Conservation (phyloP, 2,888 invertebrate genomes). For the Cerastis rubricosa region DNA sequence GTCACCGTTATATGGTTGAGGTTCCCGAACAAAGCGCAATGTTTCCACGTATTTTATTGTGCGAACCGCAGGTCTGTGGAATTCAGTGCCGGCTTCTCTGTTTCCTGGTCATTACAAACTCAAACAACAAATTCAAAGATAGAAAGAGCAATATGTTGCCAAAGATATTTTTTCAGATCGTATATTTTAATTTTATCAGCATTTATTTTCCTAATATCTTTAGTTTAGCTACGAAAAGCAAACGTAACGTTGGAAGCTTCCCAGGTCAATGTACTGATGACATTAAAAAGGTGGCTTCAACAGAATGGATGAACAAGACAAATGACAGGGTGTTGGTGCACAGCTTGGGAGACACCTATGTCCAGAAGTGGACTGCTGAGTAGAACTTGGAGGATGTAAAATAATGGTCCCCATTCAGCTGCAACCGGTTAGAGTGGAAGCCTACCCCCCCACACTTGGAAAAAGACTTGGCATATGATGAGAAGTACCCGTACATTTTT, state of each 20-base stretch:
- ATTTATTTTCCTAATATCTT: not conserved
- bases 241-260: not conserved
- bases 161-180: not conserved
- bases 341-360: not conserved
- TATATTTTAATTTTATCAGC: not conserved
- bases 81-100: not conserved
- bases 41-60: not conserved
- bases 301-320: not conserved
- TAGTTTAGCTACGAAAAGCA: not conserved
- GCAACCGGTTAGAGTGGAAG: too few species aligned
- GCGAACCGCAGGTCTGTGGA: not conserved
- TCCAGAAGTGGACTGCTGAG: not conserved
- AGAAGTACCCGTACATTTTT: not conserved
- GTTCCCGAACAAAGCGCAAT: not conserved
- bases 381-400: too few species aligned
- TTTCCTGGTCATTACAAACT: not conserved
- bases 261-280: not conserved
- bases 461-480: too few species aligned
- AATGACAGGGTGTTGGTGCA: not conserved
- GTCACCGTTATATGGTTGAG: not conserved
- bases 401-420: too few species aligned
- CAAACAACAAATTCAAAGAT: not conserved
- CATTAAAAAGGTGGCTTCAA: not conserved
- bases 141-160: not conserved
- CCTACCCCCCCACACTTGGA: too few species aligned